Percentiles rank a stretch among this genome's conserved stretches.
phyloP scores from a whole-genome alignment of 1,140 invertebrate species.

The Lysiphlebus fabarum region DNA sequence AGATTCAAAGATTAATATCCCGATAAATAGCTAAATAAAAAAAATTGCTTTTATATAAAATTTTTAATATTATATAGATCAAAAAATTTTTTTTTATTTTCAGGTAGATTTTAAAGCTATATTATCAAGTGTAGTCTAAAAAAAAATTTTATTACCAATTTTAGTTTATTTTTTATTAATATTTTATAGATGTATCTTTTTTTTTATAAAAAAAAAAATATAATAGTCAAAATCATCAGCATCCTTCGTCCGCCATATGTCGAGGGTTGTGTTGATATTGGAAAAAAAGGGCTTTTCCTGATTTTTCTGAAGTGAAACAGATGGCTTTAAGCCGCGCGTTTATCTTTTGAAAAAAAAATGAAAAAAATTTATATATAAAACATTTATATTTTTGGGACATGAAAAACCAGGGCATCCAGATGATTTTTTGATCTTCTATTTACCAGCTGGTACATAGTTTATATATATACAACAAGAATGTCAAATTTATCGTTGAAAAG shows the following conservation, averaged over 20 bases:
- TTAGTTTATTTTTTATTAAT: slow-evolving; percentile 16
- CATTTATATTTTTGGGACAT: background rate
- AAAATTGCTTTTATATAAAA: too few species aligned
- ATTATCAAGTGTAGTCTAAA: too few species aligned
- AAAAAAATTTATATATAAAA: background rate
- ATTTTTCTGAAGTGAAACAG: background rate
- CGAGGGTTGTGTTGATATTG: slow-evolving; percentile 18
- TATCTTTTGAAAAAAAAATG: background rate
- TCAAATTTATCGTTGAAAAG: slow-evolving; percentile 14
- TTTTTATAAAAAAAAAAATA: slow-evolving; percentile 27
- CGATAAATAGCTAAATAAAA: too few species aligned
- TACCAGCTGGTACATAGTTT: slow-evolving; percentile 6
- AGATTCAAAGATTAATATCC: background rate
- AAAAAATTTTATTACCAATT: background rate
- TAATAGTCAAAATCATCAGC: slow-evolving; percentile 21
- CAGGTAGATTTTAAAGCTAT: too few species aligned
- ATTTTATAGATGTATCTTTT: background rate
- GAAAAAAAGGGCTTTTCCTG: background rate
- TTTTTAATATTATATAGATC: too few species aligned
- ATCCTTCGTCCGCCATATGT: slow-evolving; percentile 43
- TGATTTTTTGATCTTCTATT: background rate
- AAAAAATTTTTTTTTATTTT: too few species aligned
- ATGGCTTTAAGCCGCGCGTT: background rate
- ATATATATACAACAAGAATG: background rate
- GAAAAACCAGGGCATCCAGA: slow-evolving; percentile 8